Evolutionary conservation across 2,113 vertebrate genomes (phyloP), one percentile per base, ranked within the genome.

Genomic region (Ptilorrhoa leucosticta): DNA sequence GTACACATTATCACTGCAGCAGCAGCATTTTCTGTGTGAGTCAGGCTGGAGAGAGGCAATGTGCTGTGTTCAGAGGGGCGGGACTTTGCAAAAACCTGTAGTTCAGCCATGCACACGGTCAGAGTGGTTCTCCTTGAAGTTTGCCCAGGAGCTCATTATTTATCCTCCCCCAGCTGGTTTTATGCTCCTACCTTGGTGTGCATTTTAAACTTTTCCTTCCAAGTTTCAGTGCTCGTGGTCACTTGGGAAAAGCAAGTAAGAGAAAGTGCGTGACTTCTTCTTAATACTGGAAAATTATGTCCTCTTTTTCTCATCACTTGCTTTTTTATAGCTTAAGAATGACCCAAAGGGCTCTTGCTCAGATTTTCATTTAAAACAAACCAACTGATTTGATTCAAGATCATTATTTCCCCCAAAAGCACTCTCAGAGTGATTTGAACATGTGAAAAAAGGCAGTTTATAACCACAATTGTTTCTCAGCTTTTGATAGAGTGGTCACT

Each of bases 321-420:
- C 16, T 92, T 88, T 83, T 72, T 37, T 81, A 16, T 56, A 53
- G 86, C 57, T 90, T 83, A 60, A 87, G 68, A 93, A 61, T 83
- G 51, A 90, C 83, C 85, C 90, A 86, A 81, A 92, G 57, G 69
- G 28, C 65, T 90, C 58, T 86, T 83, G 47, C 68, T 93, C 40
- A 82, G 86, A 61, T 83, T 96, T 96, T 93, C 72, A 71, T 96
- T 96, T 95, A 61, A 94, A 92, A 90, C 42, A 90, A 94, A 68
- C 51, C 16, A 31, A 60, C 60, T 88, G 60, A 89, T 95, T 92
- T 92, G 90, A 89, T 93, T 76, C 0, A 0, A 92, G 80, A 90
- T 83, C 71, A 45, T 95, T 94, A 91, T 96, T 96, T 94, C 15
- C 48, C 88, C 83, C 76, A 10, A 71, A 92, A 95, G 90, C 53